phyloP scores from a whole-genome alignment of 1,140 invertebrate species.

The Dendrolimus kikuchii region DNA sequence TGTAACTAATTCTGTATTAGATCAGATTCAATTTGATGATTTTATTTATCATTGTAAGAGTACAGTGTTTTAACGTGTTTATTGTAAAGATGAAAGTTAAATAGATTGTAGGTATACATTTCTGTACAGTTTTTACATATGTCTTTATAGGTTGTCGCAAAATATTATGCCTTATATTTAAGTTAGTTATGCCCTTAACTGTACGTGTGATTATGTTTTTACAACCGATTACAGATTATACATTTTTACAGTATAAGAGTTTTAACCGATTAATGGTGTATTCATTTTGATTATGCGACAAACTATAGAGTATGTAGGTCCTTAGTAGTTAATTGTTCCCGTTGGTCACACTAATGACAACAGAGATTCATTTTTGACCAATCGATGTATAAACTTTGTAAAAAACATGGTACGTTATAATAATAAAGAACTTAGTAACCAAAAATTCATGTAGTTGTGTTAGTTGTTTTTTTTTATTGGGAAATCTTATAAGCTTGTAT shows the following conservation, averaged over 20 bases:
- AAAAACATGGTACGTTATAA: slow-evolving; percentile 46
- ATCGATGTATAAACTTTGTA: slow-evolving; percentile 46
- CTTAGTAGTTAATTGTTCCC: too few species aligned
- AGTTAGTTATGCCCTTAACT: too few species aligned
- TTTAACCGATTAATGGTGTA: too few species aligned
- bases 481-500: slow-evolving; percentile 24
- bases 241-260: too few species aligned
- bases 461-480: slow-evolving; percentile 29
- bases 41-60: slow-evolving; percentile 43
- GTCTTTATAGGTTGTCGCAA: too few species aligned
- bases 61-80: slow-evolving; percentile 57
- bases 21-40: slow-evolving; percentile 18
- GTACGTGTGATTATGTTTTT: too few species aligned
- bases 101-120: slow-evolving; percentile 6
- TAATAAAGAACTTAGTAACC: slow-evolving; percentile 17
- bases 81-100: slow-evolving; percentile 53
- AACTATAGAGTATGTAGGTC: too few species aligned
- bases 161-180: too few species aligned
- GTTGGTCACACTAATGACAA: slow-evolving; percentile 6
- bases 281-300: too few species aligned
- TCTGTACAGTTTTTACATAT: too few species aligned
- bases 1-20: slow-evolving; percentile 3
- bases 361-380: slow-evolving; percentile 35
- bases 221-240: too few species aligned
- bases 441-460: slow-evolving; percentile 28